Base-by-base conservation (phyloP, 1,140 invertebrate genomes). In the Ectropis grisescens region DNA sequence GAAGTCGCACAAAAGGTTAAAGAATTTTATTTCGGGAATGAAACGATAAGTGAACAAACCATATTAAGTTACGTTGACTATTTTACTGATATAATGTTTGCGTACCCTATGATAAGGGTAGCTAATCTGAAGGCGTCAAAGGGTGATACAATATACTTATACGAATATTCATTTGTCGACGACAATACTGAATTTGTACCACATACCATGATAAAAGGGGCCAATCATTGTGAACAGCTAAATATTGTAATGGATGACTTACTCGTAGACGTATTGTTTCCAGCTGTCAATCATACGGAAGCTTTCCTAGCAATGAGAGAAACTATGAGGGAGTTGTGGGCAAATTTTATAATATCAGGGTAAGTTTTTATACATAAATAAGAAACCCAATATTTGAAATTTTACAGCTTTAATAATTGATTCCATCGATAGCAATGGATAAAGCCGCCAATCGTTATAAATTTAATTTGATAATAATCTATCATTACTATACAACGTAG, bases 51-150 rank as follows among this genome's bases (percentile, higher is more conserved):
- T 5, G 26, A 55, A n/a, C 32, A 57, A 23, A 57, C 48, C 13
- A 38, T 68, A 13, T 37, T 60, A 13, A 14, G 29, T 13, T 78
- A 54, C 27, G 34, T 74, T 2, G 47, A 68, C 41, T 78, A 53
- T 33, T 47, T 54, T 14, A 37, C 61, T 6, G 72, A 78, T 32
- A 33, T 59, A 6, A 13, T 58, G 0, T 59, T 78, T 34, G 44
- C 35, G 3, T 70, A 57, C 41, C 33, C 55, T 5, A 57, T 43
- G 6, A 19, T 71, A 11, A 50, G 52, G 31, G 33, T 57, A 2
- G 23, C 56, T 1, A 50, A 45, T 29, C 15, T 58, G 13, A 58
- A 60, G 2, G 15, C 55, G 2, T 37, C 57, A 30, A 39, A 50
- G 24, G 59, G 57, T 29, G 30, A 58, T 33, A 32, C 49, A 4